Conservation (phyloP, 2,888 invertebrate genomes). For the Argyra leucocephala region DNA sequence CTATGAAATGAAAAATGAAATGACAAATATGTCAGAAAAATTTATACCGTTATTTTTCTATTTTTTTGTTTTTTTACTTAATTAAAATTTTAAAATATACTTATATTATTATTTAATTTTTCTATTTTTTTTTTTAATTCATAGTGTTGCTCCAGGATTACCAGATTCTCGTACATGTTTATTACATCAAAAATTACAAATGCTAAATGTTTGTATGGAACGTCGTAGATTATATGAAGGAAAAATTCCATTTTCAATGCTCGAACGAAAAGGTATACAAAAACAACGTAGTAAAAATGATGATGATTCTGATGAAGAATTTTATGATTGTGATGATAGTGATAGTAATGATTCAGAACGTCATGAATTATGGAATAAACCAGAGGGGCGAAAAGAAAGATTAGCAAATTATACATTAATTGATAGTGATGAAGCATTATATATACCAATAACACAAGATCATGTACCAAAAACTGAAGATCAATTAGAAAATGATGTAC, state of each 20-base stretch:
- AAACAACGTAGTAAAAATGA: conserved; percentile 42
- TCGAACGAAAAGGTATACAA: conserved; percentile 11
- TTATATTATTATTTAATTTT: background rate
- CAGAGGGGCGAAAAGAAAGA: conserved; percentile 61
- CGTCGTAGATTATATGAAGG: conserved; percentile 50
- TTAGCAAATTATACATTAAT: conserved; percentile 59
- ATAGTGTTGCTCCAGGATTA: conserved; percentile 65
- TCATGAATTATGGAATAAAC: conserved; percentile 37
- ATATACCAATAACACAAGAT: conserved; percentile 79
- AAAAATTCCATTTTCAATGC: conserved; percentile 35
- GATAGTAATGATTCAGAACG: conserved; percentile 40
- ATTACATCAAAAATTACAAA: conserved; percentile 89
- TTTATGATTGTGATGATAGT: conserved; percentile 59
- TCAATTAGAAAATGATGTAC: conserved; percentile 86
- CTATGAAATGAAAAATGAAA: too few relatives aligned
- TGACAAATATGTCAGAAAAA: too few relatives aligned
- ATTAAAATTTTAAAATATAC: too few relatives aligned
- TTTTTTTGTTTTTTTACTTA: too few relatives aligned
- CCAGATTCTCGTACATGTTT: conserved; percentile 85
- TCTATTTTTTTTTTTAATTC: conserved; percentile 13
- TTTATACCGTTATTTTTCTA: too few relatives aligned
- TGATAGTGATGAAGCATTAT: conserved; percentile 60
- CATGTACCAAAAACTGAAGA: conserved; percentile 96
- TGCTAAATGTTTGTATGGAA: conserved; percentile 69
- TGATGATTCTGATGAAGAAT: conserved; percentile 58